Conservation (phyloP, 2,113 vertebrate genomes). For the Hydropotes inermis region DNA sequence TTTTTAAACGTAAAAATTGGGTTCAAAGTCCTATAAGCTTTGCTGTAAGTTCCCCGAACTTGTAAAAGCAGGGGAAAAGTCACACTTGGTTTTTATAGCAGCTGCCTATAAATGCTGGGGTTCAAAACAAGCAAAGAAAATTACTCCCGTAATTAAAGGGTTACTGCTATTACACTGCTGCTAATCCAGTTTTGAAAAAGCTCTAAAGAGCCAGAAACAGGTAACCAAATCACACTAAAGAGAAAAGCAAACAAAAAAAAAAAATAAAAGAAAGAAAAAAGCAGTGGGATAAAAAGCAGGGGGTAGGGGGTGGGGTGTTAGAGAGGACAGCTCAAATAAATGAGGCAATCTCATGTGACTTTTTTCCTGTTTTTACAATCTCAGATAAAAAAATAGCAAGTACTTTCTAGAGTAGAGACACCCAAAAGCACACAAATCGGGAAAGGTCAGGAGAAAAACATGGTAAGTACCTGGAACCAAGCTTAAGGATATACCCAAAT, state of each 20-base stretch:
- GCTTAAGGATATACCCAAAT: conserved; percentile 20
- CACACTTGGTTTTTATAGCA: conserved; percentile 57
- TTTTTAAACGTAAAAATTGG: neutral
- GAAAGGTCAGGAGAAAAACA: neutral
- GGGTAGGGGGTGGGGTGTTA: neutral
- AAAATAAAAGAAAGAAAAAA: neutral
- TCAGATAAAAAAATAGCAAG: neutral
- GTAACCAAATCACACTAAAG: conserved; percentile 36
- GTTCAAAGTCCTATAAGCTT: conserved; percentile 20
- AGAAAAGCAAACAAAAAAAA: neutral
- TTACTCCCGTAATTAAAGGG: conserved; percentile 67
- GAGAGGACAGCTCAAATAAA: neutral
- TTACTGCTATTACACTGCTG: conserved; percentile 51
- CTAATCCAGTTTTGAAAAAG: conserved; percentile 58
- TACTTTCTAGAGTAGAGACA: conserved; percentile 24
- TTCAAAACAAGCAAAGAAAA: conserved; percentile 69
- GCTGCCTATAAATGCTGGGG: conserved; percentile 48
- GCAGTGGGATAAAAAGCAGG: neutral
- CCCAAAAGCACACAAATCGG: neutral
- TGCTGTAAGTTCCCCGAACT: neutral
- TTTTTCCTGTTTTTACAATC: neutral
- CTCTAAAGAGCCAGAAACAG: neutral
- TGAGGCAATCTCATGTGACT: neutral
- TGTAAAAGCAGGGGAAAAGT: conserved; percentile 44
- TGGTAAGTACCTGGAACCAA: neutral